Conservation (phyloP, 2,797 vertebrate genomes). For the Alosa sapidissima region DNA sequence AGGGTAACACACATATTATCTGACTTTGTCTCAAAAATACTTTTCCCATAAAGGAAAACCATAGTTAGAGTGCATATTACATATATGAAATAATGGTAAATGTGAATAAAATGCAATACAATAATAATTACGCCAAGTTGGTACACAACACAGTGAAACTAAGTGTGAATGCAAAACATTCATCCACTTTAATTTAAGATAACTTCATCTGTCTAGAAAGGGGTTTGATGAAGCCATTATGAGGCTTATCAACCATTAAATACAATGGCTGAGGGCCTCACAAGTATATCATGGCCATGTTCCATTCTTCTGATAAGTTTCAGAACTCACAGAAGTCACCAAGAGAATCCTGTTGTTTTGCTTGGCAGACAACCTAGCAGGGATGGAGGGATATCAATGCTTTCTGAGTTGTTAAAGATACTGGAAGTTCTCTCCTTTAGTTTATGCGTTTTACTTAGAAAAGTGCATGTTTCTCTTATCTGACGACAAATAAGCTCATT, state of each 20-base stretch:
- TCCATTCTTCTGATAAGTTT: neutral
- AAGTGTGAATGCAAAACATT: neutral
- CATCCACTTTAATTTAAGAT: neutral
- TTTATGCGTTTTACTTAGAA: no score
- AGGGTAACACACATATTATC: neutral
- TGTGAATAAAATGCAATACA: neutral
- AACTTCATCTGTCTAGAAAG: neutral
- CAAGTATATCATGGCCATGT: neutral
- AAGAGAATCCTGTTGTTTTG: no score
- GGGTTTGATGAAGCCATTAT: neutral
- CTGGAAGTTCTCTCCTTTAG: no score
- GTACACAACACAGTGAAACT: neutral
- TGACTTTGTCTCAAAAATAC: neutral
- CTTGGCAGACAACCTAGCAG: no score
- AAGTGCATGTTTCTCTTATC: no score
- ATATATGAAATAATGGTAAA: neutral
- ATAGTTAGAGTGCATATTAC: no score
- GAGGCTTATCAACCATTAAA: neutral
- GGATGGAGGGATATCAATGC: no score
- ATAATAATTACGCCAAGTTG: neutral
- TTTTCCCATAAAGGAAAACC: no score
- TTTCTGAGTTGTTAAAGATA: no score
- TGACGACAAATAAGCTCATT: no score
- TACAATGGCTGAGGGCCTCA: neutral
- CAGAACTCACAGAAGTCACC: no score